Evolutionary conservation across 2,113 vertebrate genomes (phyloP).

Genomic region (Mobula birostris): DNA sequence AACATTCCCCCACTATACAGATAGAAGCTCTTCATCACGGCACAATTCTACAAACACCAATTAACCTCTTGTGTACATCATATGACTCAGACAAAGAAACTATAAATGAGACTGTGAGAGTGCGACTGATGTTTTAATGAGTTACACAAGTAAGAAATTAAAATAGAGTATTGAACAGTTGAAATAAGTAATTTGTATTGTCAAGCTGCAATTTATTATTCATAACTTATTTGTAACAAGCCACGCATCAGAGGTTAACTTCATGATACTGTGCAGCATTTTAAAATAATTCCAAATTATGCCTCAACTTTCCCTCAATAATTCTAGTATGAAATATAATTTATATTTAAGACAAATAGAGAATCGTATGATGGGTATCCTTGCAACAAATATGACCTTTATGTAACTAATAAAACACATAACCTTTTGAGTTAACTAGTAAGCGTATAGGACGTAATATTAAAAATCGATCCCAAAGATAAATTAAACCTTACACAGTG

Average conservation of each 20-base stretch:
- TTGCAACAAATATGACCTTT: neutral
- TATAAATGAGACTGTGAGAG: neutral
- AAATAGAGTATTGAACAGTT: constrained; percentile 20
- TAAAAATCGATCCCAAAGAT: neutral
- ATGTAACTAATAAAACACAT: neutral
- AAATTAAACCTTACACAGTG: neutral
- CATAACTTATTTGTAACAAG: neutral
- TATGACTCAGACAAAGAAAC: neutral
- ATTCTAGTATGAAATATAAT: neutral
- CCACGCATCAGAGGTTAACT: neutral
- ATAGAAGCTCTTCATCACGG: constrained; percentile 10
- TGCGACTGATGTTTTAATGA: neutral
- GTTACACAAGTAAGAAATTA: neutral
- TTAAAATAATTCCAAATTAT: neutral
- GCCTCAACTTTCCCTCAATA: neutral
- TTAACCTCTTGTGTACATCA: constrained; percentile 18
- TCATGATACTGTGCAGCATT: neutral
- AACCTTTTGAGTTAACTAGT: neutral
- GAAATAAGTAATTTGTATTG: neutral
- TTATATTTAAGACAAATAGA: neutral
- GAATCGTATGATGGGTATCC: neutral
- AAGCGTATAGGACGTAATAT: neutral
- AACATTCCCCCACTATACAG: constrained; percentile 12
- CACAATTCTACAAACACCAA: neutral
- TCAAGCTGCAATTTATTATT: neutral